Conservation (phyloP, 2,888 invertebrate genomes). For the Brenthis hecate region DNA sequence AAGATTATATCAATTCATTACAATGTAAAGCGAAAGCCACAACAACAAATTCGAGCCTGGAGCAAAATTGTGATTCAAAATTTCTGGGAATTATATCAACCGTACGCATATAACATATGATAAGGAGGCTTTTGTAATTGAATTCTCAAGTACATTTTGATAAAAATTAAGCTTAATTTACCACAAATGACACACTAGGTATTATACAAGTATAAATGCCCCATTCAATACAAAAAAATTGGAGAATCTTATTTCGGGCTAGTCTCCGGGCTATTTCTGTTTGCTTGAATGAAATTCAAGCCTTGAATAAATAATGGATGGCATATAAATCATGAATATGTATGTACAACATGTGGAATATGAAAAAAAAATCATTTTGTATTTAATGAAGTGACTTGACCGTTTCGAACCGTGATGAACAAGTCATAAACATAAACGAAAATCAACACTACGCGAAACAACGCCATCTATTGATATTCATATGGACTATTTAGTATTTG, state of each 20-base stretch:
- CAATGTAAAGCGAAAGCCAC: slow-evolving; percentile 3
- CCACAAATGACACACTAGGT: background rate
- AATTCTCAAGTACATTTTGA: slow-evolving; percentile 3
- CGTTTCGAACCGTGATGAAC: too few relatives aligned
- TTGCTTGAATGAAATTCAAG: too few relatives aligned
- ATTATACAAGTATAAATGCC: too few relatives aligned
- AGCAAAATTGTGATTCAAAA: slow-evolving; percentile 12
- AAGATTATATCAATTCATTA: background rate
- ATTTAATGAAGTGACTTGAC: too few relatives aligned
- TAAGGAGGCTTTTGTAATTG: slow-evolving; percentile 21
- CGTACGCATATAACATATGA: slow-evolving; percentile 25
- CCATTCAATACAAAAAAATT: too few relatives aligned
- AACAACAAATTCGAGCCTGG: slow-evolving; percentile 12
- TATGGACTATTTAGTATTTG: too few relatives aligned
- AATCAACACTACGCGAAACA: too few relatives aligned
- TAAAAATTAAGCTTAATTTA: background rate
- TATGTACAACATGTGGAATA: background rate
- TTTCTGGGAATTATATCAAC: slow-evolving; percentile 26
- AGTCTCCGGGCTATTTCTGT: background rate
- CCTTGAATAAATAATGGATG: background rate
- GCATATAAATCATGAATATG: background rate
- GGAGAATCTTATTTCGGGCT: too few relatives aligned
- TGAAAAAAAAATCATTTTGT: background rate
- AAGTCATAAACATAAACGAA: too few relatives aligned
- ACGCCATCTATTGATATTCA: too few relatives aligned